Evolutionary conservation across 2,113 vertebrate genomes (phyloP), one percentile per base, ranked within the genome.

Genomic region (Eretmochelys imbricata): DNA sequence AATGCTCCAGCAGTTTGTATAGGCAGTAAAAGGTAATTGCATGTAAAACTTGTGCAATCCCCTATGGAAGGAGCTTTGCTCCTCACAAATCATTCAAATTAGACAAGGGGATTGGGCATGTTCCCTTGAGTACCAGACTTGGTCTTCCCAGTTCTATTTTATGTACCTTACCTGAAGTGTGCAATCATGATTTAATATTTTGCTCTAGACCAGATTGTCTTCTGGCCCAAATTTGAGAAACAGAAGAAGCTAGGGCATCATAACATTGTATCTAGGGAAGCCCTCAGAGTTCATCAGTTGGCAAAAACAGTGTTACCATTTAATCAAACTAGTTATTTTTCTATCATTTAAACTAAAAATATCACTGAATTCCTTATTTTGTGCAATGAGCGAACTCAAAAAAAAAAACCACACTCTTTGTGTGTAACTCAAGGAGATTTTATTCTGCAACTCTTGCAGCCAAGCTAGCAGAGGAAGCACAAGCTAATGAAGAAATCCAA

Each of bases 1-100:
- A 84, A 89, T 76, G 88, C 79, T 59, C 91, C 82, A 84, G 75
- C n/a, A 54, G 62, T 84, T 86, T 93, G 50, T 62, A 76, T 38
- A 38, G 94, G 91, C 93, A 90, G 62, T 87, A 88, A 88, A 94
- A 95, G 84, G 91, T 69, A 76, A 86, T 84, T 94, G 86, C 88
- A 48, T 54, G 82, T 57, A 95, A 20, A 80, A 80, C 88, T 75
- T 93, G 86, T 55, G 88, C 94, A 95, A 9, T 84, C 48, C 86
- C 38, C 90, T 65, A 1, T 46, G 53, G 5, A 29, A 80, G 84
- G 84, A 87, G 48, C 88, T 48, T 83, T 17, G 90, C 85, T 79
- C 53, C 91, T 82, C 1, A 3, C 75, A 87, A 50, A 91, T 76
- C 88, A 59, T 82, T 69, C 62, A 72, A 86, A 69, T 84, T 51